Evolutionary conservation across 2,888 invertebrate genomes (phyloP), one percentile per base, ranked within the genome.

Genomic region (Pyrrhosoma nymphula): DNA sequence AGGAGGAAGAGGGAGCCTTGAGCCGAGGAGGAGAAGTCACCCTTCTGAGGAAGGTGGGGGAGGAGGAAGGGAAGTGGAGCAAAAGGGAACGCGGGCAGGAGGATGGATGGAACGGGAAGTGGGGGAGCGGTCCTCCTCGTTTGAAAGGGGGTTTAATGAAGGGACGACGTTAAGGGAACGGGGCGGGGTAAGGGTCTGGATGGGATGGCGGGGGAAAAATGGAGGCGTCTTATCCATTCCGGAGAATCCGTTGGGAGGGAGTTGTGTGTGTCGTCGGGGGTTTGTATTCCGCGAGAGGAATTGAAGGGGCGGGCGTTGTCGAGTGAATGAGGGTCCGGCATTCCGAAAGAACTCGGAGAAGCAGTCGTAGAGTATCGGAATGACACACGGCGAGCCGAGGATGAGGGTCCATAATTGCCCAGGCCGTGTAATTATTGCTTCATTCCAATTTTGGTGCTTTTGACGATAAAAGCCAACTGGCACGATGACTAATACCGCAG

Each of bases 81-180:
- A 8, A 47, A 47, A 2, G 47, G 47, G 47, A 47, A 47, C 47
- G 2, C 4, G 82, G 14, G 35, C 6, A n/a, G 30, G 30, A 35
- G 35, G 82, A 18, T 47, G 35, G n/a, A n/a, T 20, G n/a, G 14
- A 23, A 69, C 4, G 10, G 69, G 69, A n/a, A n/a, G 12, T 4
- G n/a, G n/a, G 69, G 26, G n/a, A 69, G 30, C 8, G 69, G 14
- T 14, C 3, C 82, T 3, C 16, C 82, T n/a, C 69, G 60, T 69
- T 93, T 69, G 93, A 93, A 93, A 93, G n/a, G 93, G 26, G 47
- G 93, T 93, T 93, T 93, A 93, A 93, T 93, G 69, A 93, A 75
- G 69, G 93, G 91, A 91, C 35, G 63, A 91, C 56, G 90, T 35
- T 60, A 35, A 4, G 60, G 90, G 90, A 47, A 47, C 8, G 47